Conservation (phyloP, 2,113 vertebrate genomes). For the Pelecanus crispus region DNA sequence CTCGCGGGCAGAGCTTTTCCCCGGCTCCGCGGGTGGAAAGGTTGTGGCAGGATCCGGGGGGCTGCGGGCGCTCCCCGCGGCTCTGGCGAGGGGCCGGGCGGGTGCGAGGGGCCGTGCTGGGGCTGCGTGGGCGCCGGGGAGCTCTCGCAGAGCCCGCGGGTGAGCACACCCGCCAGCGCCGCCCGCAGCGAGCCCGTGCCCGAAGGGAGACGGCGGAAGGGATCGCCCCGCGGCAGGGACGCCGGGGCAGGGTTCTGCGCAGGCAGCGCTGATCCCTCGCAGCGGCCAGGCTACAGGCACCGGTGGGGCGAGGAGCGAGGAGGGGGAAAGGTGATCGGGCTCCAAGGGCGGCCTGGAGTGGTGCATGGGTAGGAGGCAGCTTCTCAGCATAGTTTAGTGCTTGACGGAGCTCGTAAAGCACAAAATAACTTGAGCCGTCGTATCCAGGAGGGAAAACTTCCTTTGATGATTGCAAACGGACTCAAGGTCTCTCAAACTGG, state of each 20-base stretch:
- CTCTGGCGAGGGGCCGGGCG: background rate
- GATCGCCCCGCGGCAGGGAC: accelerated
- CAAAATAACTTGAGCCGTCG: accelerated
- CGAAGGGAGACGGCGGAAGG: background rate
- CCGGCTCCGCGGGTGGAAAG: background rate
- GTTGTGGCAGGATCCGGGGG: background rate
- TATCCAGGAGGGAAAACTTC: no score
- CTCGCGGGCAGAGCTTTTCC: background rate
- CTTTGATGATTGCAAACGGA: accelerated
- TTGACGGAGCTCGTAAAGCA: background rate
- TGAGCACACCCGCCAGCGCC: background rate
- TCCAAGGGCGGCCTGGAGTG: accelerated
- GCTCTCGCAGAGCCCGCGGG: background rate
- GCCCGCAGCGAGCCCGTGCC: background rate
- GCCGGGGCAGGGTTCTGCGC: background rate
- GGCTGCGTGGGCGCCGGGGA: accelerated
- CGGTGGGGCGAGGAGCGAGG: background rate
- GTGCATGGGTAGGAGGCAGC: background rate
- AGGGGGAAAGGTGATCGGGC: background rate
- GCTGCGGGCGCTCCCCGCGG: background rate
- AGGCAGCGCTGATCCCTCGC: accelerated
- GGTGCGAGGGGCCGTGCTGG: background rate
- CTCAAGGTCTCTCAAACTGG: background rate
- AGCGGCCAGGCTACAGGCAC: background rate
- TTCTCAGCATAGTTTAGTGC: accelerated